Percentiles rank a stretch among this genome's conserved stretches.
These are phyloP conservation scores for Eospalax fontanierii DNA, from an alignment of 2,797 vertebrate genomes.

Conservation along the genomic window DNA sequence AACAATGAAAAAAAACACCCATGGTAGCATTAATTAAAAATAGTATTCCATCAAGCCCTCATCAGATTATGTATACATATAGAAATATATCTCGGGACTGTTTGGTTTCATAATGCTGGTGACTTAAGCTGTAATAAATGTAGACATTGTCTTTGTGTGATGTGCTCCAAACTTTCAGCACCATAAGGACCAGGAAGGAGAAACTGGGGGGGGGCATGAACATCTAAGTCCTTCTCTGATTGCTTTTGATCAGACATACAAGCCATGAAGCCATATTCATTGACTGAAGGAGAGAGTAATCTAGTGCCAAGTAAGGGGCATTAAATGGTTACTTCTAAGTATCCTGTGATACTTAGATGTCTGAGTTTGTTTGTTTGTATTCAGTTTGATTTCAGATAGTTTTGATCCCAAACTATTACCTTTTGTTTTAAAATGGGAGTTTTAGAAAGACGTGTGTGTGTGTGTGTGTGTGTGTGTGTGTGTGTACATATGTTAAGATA, in stretches of 20 bases:
- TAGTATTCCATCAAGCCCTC: background rate
- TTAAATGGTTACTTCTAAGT: background rate
- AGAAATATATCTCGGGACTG: too few relatives aligned
- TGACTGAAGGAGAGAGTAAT: background rate
- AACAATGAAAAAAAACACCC: background rate
- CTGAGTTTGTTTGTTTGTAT: background rate
- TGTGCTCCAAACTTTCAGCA: background rate
- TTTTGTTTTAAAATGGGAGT: background rate
- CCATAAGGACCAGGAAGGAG: background rate
- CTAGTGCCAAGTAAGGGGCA: background rate
- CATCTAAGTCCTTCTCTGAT: background rate
- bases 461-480: too few relatives aligned
- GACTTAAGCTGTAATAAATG: background rate
- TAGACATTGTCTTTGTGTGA: background rate
- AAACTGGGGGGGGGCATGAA: too few relatives aligned
- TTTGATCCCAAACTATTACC: background rate
- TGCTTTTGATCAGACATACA: background rate
- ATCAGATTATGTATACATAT: background rate
- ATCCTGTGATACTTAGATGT: background rate
- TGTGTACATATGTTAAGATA: too few relatives aligned
- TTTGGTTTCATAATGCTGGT: background rate
- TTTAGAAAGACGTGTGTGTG: too few relatives aligned
- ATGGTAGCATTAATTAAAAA: background rate
- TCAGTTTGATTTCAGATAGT: background rate
- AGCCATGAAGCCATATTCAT: background rate